Evolutionary conservation across 2,113 vertebrate genomes (phyloP), one percentile per base, ranked within the genome.

Genomic region (Laticauda laticaudata): DNA sequence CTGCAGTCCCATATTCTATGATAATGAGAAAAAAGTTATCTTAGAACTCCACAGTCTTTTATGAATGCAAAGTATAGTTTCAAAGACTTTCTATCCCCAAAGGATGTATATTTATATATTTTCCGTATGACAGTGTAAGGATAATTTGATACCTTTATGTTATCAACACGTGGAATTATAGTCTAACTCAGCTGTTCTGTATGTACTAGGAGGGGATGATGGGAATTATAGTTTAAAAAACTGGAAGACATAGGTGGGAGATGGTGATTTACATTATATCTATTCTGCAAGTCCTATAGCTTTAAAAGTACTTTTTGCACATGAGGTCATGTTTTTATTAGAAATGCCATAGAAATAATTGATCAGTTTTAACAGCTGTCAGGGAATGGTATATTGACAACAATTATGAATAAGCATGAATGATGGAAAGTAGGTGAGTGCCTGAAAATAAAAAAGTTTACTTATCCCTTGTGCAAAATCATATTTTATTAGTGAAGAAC

Each of bases 391-490:
- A 97, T 96, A 96, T 97, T 97, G 97, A 95, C 0, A 0, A 92
- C 92, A 92, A 59, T 91, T 94, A 94, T 97, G 98, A 97, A 96
- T 97, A 97, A 97, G 95, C 43, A 61, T 90, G 92, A 95, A 95
- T 97, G 97, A 97, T 96, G 95, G 95, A 96, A 97, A 96, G 93
- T 97, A 96, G 93, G 94, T 81, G 54, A 95, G 97, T 96, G 95
- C 93, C 92, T 94, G 96, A 95, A 93, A 98, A 97, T 93, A 97
- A 97, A 96, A 94, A 48, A 69, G 0, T 11, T 95, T 97, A 97
- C 97, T 97, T 97, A 97, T 97, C 97, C 97, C 97, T 92, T 95
- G 97, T 97, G 97, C 95, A 97, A 97, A 97, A 97, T 97, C 95
- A 96, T 93, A 93, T 95, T 97, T 96, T 97, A 97, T 97, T 98